These are phyloP conservation scores for Myotis brandtii DNA, from an alignment of 2,113 vertebrate genomes.

Conservation along the genomic window DNA sequence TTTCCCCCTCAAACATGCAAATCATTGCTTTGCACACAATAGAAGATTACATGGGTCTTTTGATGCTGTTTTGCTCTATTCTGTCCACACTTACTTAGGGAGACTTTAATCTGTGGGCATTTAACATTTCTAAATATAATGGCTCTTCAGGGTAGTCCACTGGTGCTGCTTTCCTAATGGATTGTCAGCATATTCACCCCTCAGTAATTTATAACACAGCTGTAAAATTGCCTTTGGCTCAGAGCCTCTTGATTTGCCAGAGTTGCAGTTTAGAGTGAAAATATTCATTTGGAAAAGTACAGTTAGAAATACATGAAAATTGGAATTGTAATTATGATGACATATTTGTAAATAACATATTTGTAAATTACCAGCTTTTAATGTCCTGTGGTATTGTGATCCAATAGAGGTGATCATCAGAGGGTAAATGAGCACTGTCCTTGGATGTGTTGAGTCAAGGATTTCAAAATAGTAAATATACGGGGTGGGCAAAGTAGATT, in stretches of 20 bases:
- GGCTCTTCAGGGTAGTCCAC: background rate
- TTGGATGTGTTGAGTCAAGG: background rate
- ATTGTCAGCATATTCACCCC: background rate
- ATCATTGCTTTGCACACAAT: background rate
- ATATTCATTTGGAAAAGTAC: conserved; percentile 39
- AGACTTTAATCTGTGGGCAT: conserved; percentile 22
- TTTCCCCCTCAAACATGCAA: background rate
- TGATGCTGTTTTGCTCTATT: background rate
- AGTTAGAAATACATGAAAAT: background rate
- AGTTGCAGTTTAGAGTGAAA: conserved; percentile 56
- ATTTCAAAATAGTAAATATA: background rate
- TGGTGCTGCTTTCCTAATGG: background rate
- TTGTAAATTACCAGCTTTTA: background rate
- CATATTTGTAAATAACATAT: background rate
- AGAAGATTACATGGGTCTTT: background rate
- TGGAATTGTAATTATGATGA: background rate
- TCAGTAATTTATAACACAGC: background rate
- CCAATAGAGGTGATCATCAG: background rate
- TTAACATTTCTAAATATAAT: background rate
- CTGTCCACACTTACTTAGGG: background rate
- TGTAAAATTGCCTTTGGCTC: conserved; percentile 47
- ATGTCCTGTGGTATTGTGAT: background rate
- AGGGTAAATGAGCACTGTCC: background rate
- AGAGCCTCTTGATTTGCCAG: background rate
- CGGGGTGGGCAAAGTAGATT: background rate